Conservation (phyloP, 2,113 vertebrate species). For the Rhinopomastus cyanomelas region DNA sequence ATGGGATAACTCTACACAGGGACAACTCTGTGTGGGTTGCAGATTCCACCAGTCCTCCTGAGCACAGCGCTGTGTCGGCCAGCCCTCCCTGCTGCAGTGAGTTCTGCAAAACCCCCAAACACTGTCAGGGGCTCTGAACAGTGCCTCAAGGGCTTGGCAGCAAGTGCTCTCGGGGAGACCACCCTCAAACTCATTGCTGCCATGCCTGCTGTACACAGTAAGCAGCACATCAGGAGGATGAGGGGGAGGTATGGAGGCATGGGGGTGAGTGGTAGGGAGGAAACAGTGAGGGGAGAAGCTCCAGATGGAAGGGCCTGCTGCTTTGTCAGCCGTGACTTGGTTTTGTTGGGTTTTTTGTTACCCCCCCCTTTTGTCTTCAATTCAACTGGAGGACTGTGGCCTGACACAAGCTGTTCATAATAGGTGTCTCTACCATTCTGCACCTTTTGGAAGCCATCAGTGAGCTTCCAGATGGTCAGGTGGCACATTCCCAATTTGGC, state of each 20-base stretch:
- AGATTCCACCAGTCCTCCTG: background rate
- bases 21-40: background rate
- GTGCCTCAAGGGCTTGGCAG: background rate
- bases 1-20: background rate
- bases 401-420: too few species aligned
- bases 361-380: too few species aligned
- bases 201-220: background rate
- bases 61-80: background rate
- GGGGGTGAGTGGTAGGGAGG: background rate
- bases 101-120: background rate
- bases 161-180: background rate
- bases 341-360: background rate
- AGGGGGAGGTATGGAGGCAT: background rate
- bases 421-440: too few species aligned
- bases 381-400: too few species aligned
- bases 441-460: too few species aligned
- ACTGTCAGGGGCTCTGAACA: background rate
- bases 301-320: background rate
- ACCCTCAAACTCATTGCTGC: background rate
- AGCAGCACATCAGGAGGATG: background rate
- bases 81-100: background rate
- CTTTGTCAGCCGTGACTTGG: background rate
- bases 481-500: too few species aligned
- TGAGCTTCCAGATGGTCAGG: too few species aligned
- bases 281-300: background rate